Evolutionary conservation across 2,113 vertebrate genomes (phyloP), one percentile per base, ranked within the genome.

Genomic region (Malurus alboscapulatus): DNA sequence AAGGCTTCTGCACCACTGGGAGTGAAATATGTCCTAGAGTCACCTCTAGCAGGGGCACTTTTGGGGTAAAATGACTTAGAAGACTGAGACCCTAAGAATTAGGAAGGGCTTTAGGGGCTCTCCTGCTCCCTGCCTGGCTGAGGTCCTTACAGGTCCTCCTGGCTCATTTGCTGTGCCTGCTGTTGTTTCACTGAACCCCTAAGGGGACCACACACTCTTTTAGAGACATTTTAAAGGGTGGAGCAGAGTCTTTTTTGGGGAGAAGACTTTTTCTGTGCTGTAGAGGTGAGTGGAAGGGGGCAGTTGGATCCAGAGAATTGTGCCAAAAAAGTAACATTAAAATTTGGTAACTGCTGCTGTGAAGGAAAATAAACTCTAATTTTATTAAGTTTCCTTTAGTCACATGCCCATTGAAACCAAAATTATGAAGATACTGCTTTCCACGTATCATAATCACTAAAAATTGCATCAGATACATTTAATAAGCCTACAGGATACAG

Each of bases 131-230:
- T 36, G 4, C 32, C 47, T 72, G 57, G 34, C 27, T 24, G 7
- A 7, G 24, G 7, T 42, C 14, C 32, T 62, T 25, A 1, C 3
- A 14, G 20, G 13, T 3, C 44, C 10, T 17, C 21, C 34, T 62
- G 38, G 22, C 30, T 48, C 50, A 4, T 27, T 53, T 36, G 51
- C 51, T 71, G 24, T 66, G 47, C 14, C 14, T 57, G 45, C 36
- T 51, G 14, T 9, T 51, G 14, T 9, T 50, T 29, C 34, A 12
- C 22, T 20, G 18, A 66, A 4, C 36, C 16, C 45, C 15, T 3
- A 7, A 22, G 34, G 27, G 12, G 5, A 29, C 4, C 5, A 12
- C 0, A 0, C 42, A 54, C 12, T 59, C 14, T 1, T 79, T 34
- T 32, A 66, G 27, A 53, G 21, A 18, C 10, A 12, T 29, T 34